A percentile compares a stretch with the other conserved stretches of the same genome.
Evolutionary conservation across 1,140 invertebrate genomes (phyloP).

Genomic region (Coenobita brevimanus): DNA sequence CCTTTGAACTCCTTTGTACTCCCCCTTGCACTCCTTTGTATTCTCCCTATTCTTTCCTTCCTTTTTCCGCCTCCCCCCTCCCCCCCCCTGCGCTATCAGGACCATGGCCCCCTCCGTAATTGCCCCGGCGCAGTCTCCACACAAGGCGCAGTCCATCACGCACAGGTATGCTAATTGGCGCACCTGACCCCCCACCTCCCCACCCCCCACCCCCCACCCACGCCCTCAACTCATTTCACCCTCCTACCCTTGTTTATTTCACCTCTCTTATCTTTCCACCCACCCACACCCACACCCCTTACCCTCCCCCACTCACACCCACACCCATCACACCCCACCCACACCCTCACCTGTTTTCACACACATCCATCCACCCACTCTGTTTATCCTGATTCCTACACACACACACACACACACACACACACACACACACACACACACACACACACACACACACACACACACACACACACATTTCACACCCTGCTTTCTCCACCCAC

Average conservation of each 20-base stretch:
- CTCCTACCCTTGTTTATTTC: background rate
- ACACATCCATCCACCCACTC: background rate
- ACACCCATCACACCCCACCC: background rate
- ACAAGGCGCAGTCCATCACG: conserved; percentile 36
- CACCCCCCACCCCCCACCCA: no score
- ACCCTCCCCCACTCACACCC: background rate
- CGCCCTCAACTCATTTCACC: no score
- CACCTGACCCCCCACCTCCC: no score
- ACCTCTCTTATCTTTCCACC: background rate
- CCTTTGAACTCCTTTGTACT: no score
- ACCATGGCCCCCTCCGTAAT: conserved; percentile 18
- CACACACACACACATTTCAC: background rate
- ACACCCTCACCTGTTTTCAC: background rate
- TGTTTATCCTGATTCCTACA: background rate
- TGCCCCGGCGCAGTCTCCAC: conserved; percentile 20
- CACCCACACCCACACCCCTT: background rate
- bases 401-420: background rate
- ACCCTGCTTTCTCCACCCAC: no score
- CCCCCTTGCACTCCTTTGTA: no score
- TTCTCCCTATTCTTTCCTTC: no score
- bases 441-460: conserved; percentile 22
- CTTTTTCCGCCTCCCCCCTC: background rate
- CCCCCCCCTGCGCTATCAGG: conserved; percentile 17
- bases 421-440: conserved; percentile 5
- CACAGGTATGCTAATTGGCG: conserved; percentile 31